Base-by-base conservation (phyloP, 2,888 invertebrate genomes). In the Clivina fossor region DNA sequence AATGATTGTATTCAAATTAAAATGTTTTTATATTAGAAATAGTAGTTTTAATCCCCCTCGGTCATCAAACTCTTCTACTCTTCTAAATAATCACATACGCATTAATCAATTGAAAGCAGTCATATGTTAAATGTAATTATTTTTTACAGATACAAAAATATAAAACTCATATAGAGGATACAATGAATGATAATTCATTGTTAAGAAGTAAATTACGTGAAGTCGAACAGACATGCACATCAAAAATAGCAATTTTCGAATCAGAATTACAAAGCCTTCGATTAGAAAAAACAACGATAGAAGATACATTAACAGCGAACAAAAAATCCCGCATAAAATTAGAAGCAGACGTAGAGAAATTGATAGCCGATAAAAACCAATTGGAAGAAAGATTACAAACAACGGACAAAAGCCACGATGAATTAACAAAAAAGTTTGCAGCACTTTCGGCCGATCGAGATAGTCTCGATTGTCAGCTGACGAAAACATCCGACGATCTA, bases 191-290 rank as follows among this genome's bases (percentile, higher is more conserved):
- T 38, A 61, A 61, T 57, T 50, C 57, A 19, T 28, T 20, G 16
- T 46, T 62, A 35, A 44, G 59, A 41, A 60, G 55, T 32, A 47
- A 59, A 28, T 35, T 59, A 28, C 56, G 58, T 26, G 46, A 61
- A 37, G 19, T 53, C 22, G 46, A 62, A 48, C 58, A 60, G 7
- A 32, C 59, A 53, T 56, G 56, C 51, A 48, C 46, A 20, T 51
- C 57, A 15, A 61, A 61, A 43, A 56, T 44, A 32, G 51, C 60
- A 19, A 54, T 60, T 37, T 44, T 54, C 13, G 59, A 61, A 58
- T 57, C 53, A 18, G 61, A 63, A 54, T 30, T 61, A 37, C 55
- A 56, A 11, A 26, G 43, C 5, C 28, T 55, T 37, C 48, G 33
- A 38, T n/a, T 22, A 15, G 38, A 55, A 2, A 46, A 16, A 38